Base-by-base conservation (phyloP, 1,140 invertebrate genomes). In the Pteromalus puparum region DNA sequence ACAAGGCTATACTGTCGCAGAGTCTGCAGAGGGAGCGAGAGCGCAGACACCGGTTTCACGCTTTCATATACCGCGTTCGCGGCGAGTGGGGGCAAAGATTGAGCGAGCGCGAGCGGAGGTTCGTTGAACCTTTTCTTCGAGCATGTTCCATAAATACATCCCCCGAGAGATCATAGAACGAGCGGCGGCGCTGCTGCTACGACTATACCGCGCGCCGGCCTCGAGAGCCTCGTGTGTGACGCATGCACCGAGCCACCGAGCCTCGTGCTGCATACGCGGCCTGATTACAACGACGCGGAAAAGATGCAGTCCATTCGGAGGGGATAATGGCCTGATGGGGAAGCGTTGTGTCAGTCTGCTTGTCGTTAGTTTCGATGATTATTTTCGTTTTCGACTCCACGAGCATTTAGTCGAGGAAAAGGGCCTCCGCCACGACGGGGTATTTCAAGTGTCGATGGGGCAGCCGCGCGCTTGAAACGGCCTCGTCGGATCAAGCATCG, bases 41-140 rank as follows among this genome's bases (percentile, higher is more conserved):
- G 53, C 53, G 5, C 21, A 61, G 53, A 61, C 53, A 61, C 28
- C 26, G 26, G 24, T 70, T 26, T 70, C 28, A 26, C 67, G 72
- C 30, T 30, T 42, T n/a, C 34, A 38, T 74, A 73, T 68, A 73
- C 30, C 30, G 30, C 30, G 30, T 34, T 1, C 34, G 34, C 26
- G 15, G 9, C 38, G 38, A 42, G 38, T 9, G 30, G 72, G 21
- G 72, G 28, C 5, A 38, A 28, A 30, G 72, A 42, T 38, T 38
- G 70, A 70, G 26, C 70, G 70, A 73, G 72, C 34, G 78, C 67
- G 34, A 70, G 28, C 73, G 9, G 81, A 76, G 73, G 86, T 87
- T 86, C 88, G 83, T 84, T 87, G 84, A 85, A 86, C 88, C 83
- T 88, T 87, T 87, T 83, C 81, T 86, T 86, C 82, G 76, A 83